Evolutionary conservation across 1,140 invertebrate genomes (phyloP).

Genomic region (Dolichoris vasculosae): DNA sequence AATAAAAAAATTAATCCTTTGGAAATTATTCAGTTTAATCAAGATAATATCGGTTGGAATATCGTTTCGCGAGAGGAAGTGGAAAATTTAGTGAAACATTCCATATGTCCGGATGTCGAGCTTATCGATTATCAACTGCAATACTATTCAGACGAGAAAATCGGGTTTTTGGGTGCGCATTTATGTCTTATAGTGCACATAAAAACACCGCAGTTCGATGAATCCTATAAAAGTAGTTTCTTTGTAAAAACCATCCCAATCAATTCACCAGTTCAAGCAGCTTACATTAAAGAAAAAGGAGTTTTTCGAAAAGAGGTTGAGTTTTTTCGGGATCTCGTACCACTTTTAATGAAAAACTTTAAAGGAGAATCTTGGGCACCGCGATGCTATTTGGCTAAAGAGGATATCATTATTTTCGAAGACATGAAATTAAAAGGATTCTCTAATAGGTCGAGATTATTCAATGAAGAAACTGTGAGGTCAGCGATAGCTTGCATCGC

Average conservation of each 20-base stretch:
- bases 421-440: constrained; percentile 70
- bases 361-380: constrained; percentile 64
- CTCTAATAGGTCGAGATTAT: constrained; percentile 61
- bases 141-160: constrained; percentile 65
- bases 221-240: constrained; percentile 62
- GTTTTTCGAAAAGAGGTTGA: constrained; percentile 74
- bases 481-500: constrained; percentile 74
- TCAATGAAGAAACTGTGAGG: constrained; percentile 72
- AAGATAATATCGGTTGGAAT: constrained; percentile 6
- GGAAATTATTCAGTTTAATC: background rate
- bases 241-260: constrained; percentile 75
- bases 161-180: constrained; percentile 76
- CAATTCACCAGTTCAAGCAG: constrained; percentile 64
- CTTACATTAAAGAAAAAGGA: constrained; percentile 72
- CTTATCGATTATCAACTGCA: constrained; percentile 57
- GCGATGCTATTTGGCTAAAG: constrained; percentile 69
- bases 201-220: constrained; percentile 40
- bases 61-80: constrained; percentile 60
- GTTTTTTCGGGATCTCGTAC: constrained; percentile 71
- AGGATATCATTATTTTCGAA: constrained; percentile 72
- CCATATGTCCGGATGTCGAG: constrained; percentile 43
- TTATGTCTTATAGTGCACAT: constrained; percentile 58
- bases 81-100: constrained; percentile 55
- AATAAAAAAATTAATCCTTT: background rate
- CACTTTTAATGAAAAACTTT: constrained; percentile 63